A percentile compares a stretch with the other conserved stretches of the same genome.
Conservation (phyloP, 2,113 vertebrate species). For the Ciconia boyciana region DNA sequence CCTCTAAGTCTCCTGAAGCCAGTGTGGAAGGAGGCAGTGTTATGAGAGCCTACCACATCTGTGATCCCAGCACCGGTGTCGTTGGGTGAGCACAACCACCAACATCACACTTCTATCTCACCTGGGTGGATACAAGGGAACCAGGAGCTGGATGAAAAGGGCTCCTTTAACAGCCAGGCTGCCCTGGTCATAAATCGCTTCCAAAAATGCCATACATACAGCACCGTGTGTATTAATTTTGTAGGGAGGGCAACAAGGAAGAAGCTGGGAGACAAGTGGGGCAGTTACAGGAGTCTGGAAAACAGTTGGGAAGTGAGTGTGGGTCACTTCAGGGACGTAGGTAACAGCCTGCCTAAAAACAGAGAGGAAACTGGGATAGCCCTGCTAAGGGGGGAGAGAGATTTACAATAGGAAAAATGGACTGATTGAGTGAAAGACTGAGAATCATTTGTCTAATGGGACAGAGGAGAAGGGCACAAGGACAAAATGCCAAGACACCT, state of each 20-base stretch:
- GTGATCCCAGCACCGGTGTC: neutral
- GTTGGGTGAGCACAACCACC: neutral
- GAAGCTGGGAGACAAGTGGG: neutral
- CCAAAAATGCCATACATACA: neutral
- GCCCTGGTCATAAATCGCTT: neutral
- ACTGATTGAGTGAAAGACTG: neutral
- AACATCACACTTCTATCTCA: neutral
- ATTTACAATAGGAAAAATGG: neutral
- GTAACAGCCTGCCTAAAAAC: neutral
- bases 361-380: neutral
- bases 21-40: neutral
- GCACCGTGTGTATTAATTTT: neutral
- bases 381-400: neutral
- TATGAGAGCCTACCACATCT: neutral
- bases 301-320: neutral
- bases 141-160: neutral
- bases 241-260: neutral
- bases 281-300: neutral
- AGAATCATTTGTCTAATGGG: neutral
- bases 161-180: neutral
- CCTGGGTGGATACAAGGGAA: neutral
- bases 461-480: neutral
- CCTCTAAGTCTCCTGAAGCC: neutral
- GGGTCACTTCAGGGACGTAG: neutral
- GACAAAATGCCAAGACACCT: neutral